phyloP scores from a whole-genome alignment of 2,888 invertebrate genomes.

The Caenorhabditis sp. region DNA sequence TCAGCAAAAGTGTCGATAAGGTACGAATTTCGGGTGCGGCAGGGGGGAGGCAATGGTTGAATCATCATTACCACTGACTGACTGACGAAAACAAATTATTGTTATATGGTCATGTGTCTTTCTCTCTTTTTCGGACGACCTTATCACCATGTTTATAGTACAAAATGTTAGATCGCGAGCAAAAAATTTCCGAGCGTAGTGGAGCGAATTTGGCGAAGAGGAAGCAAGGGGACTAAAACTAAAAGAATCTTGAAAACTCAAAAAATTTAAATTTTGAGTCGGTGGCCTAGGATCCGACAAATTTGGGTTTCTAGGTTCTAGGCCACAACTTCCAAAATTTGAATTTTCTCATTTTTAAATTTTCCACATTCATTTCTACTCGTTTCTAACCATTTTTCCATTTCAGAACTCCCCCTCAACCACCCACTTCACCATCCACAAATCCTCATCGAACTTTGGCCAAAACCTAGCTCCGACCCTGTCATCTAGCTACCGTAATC shows the following conservation, averaged over 20 bases:
- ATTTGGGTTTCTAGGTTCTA: no score
- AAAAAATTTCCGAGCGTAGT: background rate
- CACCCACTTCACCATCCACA: conserved; percentile 39
- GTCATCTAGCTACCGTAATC: conserved; percentile 37
- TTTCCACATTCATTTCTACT: no score
- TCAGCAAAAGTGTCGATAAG: conserved; percentile 53
- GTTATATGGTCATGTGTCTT: conserved; percentile 29
- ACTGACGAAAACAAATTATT: background rate
- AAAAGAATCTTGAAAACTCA: no score
- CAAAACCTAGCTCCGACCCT: conserved; percentile 46
- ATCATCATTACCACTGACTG: conserved; percentile 12
- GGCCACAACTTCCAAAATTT: no score
- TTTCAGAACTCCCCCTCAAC: conserved; percentile 39
- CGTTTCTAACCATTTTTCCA: no score
- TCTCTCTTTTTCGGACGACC: no score
- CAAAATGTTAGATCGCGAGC: conserved; percentile 13
- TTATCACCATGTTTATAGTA: conserved; percentile 34
- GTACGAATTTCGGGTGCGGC: conserved; percentile 32
- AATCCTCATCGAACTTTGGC: background rate
- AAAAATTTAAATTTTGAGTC: no score
- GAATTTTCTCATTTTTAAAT: no score
- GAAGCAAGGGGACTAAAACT: no score
- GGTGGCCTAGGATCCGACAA: no score
- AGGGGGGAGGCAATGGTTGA: background rate
- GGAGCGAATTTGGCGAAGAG: no score